A percentile compares a stretch with the other conserved stretches of the same genome.
phyloP scores from a whole-genome alignment of 2,797 vertebrate genomes.

The Myripristis murdjan region DNA sequence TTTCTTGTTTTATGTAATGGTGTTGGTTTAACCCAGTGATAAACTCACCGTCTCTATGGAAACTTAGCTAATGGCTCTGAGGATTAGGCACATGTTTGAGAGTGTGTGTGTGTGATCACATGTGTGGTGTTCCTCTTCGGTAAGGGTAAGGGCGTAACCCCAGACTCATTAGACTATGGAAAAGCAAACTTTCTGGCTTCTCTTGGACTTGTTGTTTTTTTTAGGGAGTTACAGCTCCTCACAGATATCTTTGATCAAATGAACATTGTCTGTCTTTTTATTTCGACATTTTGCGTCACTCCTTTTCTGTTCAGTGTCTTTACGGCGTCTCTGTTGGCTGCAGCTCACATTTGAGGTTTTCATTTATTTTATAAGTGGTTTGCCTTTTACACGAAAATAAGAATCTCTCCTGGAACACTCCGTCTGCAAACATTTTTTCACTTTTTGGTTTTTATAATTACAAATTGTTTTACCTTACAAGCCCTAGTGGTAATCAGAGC shows the following conservation, averaged over 20 bases:
- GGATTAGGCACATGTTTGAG: constrained; percentile 51
- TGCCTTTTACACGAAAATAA: constrained; percentile 15
- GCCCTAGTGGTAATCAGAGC: neutral
- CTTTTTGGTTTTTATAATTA: neutral
- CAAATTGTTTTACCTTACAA: neutral
- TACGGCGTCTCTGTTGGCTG: constrained; percentile 16
- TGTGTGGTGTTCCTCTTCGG: constrained; percentile 34
- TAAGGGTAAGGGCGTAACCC: constrained; percentile 46
- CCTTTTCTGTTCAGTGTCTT: constrained; percentile 12
- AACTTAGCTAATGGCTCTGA: constrained; percentile 61
- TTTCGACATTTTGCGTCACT: constrained; percentile 11
- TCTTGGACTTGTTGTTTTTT: constrained; percentile 37
- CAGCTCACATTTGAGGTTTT: neutral
- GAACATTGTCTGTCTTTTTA: constrained; percentile 17
- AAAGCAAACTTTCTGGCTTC: constrained; percentile 45
- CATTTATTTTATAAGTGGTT: constrained; percentile 18
- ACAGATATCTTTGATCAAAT: constrained; percentile 33
- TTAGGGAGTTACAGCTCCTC: constrained; percentile 20
- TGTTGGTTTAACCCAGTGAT: constrained; percentile 15
- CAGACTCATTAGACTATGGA: constrained; percentile 53
- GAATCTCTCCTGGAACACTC: neutral
- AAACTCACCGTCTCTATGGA: constrained; percentile 39
- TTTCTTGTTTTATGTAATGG: constrained; percentile 10
- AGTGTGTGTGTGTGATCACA: constrained; percentile 9
- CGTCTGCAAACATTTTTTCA: neutral